These are phyloP conservation scores for Drosophila imparisetae DNA, from an alignment of 2,888 invertebrate species.

Conservation along the genomic window DNA sequence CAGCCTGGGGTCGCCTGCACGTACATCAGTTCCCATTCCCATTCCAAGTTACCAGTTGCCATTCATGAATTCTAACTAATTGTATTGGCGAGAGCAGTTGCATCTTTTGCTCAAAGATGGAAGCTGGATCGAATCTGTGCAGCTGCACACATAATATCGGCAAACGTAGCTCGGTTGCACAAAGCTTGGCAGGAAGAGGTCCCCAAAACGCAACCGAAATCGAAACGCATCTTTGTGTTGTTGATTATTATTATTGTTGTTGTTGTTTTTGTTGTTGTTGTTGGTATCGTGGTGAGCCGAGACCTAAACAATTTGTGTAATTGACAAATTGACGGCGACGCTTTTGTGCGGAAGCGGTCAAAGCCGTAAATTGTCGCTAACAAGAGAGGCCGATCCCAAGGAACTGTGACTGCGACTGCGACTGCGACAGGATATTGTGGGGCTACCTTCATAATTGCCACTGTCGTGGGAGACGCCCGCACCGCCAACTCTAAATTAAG, in stretches of 20 bases:
- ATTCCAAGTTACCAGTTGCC: slow-evolving; percentile 35
- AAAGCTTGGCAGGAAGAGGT: slow-evolving; percentile 64
- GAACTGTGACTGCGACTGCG: slow-evolving; percentile 11
- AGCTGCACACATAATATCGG: slow-evolving; percentile 72
- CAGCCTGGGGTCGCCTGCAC: slow-evolving; percentile 56
- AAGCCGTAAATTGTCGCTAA: slow-evolving; percentile 81
- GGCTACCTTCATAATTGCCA: slow-evolving; percentile 56
- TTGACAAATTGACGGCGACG: slow-evolving; percentile 83
- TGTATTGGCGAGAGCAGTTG: slow-evolving; percentile 77
- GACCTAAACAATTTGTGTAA: slow-evolving; percentile 82
- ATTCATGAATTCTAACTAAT: slow-evolving; percentile 83
- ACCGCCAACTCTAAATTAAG: slow-evolving; percentile 72
- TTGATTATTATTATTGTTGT: slow-evolving; percentile 35
- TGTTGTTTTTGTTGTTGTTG: slow-evolving; percentile 25
- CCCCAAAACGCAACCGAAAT: slow-evolving; percentile 39
- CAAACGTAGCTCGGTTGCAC: slow-evolving; percentile 59
- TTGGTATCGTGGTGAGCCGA: slow-evolving; percentile 50
- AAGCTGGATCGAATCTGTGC: slow-evolving; percentile 75
- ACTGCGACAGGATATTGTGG: slow-evolving; percentile 47
- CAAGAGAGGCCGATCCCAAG: slow-evolving; percentile 63
- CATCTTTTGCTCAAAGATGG: slow-evolving; percentile 52
- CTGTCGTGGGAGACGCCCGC: slow-evolving; percentile 54
- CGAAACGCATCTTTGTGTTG: slow-evolving; percentile 53
- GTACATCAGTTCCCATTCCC: slow-evolving; percentile 39
- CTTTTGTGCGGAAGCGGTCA: slow-evolving; percentile 80